Percentiles rank a stretch among this genome's conserved stretches.
Evolutionary conservation across 2,888 invertebrate species (phyloP).

Genomic region (Rugalucina vietnamica): DNA sequence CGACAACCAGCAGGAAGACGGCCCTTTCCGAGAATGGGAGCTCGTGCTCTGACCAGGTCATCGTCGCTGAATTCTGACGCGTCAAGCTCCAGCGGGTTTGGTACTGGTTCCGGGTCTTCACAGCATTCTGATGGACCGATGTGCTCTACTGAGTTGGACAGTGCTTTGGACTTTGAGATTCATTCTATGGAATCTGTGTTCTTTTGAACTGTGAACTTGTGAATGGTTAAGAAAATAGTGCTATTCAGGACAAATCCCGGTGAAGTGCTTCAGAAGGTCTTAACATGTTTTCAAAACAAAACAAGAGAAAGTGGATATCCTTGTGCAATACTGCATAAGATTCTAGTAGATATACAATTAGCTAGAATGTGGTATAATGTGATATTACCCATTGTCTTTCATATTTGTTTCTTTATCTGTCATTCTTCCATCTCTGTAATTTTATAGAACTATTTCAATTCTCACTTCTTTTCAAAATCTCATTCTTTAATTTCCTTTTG

Average conservation of each 20-base stretch:
- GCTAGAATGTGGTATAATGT: no score
- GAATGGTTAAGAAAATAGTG: background rate
- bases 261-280: background rate
- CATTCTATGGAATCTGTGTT: background rate
- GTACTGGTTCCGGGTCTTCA: conserved; percentile 30
- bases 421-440: no score
- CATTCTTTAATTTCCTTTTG: no score
- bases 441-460: no score
- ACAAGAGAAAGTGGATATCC: background rate
- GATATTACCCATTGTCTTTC: no score
- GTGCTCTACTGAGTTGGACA: background rate
- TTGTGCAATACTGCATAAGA: no score
- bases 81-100: conserved; percentile 56
- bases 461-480: no score
- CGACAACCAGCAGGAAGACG: background rate
- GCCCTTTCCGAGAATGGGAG: conserved; percentile 9
- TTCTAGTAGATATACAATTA: no score
- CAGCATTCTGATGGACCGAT: conserved; percentile 36
- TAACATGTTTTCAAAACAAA: background rate
- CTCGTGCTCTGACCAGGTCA: conserved; percentile 33
- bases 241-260: no score
- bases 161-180: background rate
- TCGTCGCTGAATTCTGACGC: conserved; percentile 36
- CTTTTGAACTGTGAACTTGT: background rate
- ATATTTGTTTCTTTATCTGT: no score